Evolutionary conservation across 2,888 invertebrate genomes (phyloP).

Genomic region (Drosophila histrio): DNA sequence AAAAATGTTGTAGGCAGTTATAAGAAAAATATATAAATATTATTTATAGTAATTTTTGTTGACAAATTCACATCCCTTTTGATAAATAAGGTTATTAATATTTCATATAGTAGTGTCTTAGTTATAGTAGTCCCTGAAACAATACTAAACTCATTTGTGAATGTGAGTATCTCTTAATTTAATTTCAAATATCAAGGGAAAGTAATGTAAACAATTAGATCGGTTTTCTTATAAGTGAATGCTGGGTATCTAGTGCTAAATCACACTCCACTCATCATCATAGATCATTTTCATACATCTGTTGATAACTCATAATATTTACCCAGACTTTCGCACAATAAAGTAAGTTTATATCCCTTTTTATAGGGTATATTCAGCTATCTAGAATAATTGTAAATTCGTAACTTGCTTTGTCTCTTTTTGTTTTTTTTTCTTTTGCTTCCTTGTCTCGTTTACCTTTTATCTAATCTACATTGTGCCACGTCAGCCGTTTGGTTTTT

Average conservation of each 20-base stretch:
- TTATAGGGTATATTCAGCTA: neutral
- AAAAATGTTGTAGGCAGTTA: too few relatives aligned
- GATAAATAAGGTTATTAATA: too few relatives aligned
- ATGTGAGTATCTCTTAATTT: neutral
- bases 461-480: conserved; percentile 36
- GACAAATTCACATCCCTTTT: too few relatives aligned
- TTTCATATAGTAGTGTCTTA: too few relatives aligned
- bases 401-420: neutral
- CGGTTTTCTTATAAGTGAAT: neutral
- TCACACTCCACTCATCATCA: neutral
- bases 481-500: conserved; percentile 19
- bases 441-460: neutral
- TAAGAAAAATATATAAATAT: too few relatives aligned
- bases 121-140: too few relatives aligned
- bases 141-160: too few relatives aligned
- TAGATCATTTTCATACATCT: neutral
- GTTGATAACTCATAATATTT: neutral
- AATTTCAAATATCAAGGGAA: neutral
- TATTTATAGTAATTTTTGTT: too few relatives aligned
- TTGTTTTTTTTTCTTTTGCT: neutral
- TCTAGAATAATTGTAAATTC: conserved; percentile 7
- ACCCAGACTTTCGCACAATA: neutral
- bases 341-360: neutral
- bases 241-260: neutral
- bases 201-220: neutral